phyloP scores from a whole-genome alignment of 2,888 invertebrate species.

The Glaucopsyche alexis region DNA sequence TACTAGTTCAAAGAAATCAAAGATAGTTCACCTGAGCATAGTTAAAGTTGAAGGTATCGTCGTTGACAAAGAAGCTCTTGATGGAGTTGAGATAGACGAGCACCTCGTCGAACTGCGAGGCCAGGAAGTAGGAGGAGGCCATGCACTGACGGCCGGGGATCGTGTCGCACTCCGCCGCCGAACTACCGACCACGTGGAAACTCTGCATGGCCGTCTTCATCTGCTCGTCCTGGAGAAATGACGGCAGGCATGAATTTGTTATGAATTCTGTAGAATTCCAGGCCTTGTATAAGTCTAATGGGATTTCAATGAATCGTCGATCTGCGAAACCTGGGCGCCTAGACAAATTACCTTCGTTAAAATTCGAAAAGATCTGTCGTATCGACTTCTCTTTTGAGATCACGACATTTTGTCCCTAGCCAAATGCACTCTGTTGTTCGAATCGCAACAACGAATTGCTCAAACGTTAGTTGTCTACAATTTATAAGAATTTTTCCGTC shows the following conservation, averaged over 20 bases:
- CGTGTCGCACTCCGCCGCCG: slow-evolving; percentile 98
- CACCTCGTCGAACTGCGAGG: slow-evolving; percentile 97
- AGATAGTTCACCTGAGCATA: slow-evolving; percentile 82
- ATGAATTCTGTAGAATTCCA: too few relatives aligned
- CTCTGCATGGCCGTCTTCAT: slow-evolving; percentile 97
- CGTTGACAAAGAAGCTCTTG: slow-evolving; percentile 95
- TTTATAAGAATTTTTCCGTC: too few relatives aligned
- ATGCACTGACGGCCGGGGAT: slow-evolving; percentile 98
- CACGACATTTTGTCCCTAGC: too few relatives aligned
- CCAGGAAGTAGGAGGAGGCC: slow-evolving; percentile 97
- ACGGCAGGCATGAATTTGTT: background rate
- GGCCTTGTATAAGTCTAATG: too few relatives aligned
- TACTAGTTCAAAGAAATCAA: background rate
- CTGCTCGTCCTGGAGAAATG: slow-evolving; percentile 87
- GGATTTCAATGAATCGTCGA: too few relatives aligned
- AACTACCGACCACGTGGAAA: slow-evolving; percentile 97
- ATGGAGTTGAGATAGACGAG: slow-evolving; percentile 97
- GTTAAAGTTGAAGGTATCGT: slow-evolving; percentile 93
- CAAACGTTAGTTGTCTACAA: too few relatives aligned
- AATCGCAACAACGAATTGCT: too few relatives aligned
- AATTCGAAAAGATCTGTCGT: too few relatives aligned
- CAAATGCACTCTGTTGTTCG: too few relatives aligned
- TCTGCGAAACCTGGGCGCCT: too few relatives aligned
- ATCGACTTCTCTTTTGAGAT: too few relatives aligned
- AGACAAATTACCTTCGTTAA: too few relatives aligned